A percentile compares a stretch with the other conserved stretches of the same genome.
Evolutionary conservation across 2,113 vertebrate genomes (phyloP).

Genomic region (Haemorhous mexicanus): DNA sequence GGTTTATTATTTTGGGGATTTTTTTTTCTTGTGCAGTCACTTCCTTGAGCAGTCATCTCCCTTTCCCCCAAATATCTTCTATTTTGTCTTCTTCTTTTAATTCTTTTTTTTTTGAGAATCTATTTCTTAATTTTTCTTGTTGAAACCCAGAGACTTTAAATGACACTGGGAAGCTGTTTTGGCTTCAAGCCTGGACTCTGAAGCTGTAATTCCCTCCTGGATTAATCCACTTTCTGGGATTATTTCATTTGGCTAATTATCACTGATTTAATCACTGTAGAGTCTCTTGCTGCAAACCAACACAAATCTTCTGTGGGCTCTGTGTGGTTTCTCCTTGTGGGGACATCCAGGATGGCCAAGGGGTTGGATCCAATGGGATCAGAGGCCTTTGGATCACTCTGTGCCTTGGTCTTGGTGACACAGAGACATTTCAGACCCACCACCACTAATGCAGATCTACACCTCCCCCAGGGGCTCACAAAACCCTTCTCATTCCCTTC

Average conservation of each 20-base stretch:
- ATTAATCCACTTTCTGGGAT: not conserved
- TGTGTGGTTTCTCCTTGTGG: not conserved
- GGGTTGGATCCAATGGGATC: not conserved
- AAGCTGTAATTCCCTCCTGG: not conserved
- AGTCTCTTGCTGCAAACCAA: not conserved
- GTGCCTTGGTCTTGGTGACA: not conserved
- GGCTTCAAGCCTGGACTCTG: not conserved
- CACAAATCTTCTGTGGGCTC: not conserved
- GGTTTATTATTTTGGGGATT: fast-evolving
- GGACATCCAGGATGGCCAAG: not conserved
- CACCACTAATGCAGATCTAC: not conserved
- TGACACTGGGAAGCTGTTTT: not conserved
- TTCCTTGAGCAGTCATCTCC: not conserved
- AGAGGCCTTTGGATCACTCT: not conserved
- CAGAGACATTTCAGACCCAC: fast-evolving
- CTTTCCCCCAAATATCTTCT: not conserved
- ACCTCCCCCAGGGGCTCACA: not conserved
- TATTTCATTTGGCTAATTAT: not conserved
- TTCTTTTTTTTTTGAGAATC: not conserved
- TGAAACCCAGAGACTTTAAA: not conserved
- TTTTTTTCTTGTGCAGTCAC: not conserved
- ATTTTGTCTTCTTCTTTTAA: not conserved
- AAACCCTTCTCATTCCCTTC: no score
- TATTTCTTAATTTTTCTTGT: not conserved
- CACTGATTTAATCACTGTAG: not conserved